Percentiles rank a stretch among this genome's conserved stretches.
These are phyloP conservation scores for Sepioteuthis lessoniana DNA, from an alignment of 2,888 invertebrate genomes.

Conservation along the genomic window DNA sequence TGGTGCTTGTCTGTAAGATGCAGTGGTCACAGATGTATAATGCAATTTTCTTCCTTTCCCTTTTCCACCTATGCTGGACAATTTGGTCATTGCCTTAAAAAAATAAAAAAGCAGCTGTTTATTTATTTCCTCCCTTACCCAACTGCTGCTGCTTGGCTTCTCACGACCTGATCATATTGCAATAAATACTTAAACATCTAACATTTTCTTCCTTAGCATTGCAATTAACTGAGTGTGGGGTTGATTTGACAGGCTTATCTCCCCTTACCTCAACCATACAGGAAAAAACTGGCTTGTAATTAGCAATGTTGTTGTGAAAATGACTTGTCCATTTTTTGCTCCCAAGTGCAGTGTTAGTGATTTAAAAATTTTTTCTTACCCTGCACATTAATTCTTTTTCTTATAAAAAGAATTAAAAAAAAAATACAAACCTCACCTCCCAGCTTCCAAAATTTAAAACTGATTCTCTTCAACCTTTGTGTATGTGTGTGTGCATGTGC, in stretches of 20 bases:
- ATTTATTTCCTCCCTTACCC: not conserved
- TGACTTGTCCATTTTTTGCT: not conserved
- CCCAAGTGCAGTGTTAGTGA: not conserved
- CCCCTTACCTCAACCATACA: not conserved
- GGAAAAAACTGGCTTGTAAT: not conserved
- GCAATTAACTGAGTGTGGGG: not conserved
- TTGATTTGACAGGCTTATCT: not conserved
- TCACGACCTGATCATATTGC: not conserved
- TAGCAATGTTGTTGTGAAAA: not conserved
- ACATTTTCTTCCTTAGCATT: not conserved
- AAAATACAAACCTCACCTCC: not conserved
- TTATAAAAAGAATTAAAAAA: not conserved
- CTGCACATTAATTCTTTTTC: not conserved
- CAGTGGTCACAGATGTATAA: not conserved
- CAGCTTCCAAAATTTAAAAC: not conserved
- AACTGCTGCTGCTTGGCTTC: constrained; percentile 33
- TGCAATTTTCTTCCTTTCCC: not conserved
- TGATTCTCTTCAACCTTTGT: not conserved
- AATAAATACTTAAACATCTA: not conserved
- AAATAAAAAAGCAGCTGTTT: not conserved
- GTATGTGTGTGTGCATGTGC: not conserved
- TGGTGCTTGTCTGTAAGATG: not conserved
- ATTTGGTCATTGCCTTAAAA: not conserved
- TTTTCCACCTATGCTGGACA: not conserved
- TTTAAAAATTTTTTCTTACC: not conserved